phyloP scores from a whole-genome alignment of 2,888 invertebrate species.

The Galeruca laticollis region DNA sequence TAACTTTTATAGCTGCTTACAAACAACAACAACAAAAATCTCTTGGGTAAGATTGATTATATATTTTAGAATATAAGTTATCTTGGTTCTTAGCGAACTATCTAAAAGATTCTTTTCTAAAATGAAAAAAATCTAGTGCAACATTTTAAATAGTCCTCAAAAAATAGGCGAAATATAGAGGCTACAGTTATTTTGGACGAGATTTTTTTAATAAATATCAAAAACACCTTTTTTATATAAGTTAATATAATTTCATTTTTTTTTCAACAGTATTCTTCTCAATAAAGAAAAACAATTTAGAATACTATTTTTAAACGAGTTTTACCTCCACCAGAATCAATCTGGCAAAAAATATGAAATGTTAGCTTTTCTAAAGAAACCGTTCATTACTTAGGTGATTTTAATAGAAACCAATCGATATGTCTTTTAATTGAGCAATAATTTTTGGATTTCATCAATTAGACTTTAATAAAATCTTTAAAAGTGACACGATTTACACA shows the following conservation, averaged over 20 bases:
- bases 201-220: conserved; percentile 30
- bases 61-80: conserved; percentile 9
- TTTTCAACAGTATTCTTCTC: conserved; percentile 26
- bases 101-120: conserved; percentile 7
- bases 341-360: conserved; percentile 23
- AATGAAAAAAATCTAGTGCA: conserved; percentile 17
- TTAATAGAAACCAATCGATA: neutral
- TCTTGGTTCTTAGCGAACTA: neutral
- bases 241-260: conserved; percentile 31
- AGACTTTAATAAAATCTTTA: too few relatives aligned
- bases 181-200: conserved; percentile 30
- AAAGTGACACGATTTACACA: too few relatives aligned
- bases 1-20: neutral
- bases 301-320: conserved; percentile 31
- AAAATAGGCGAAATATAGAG: conserved; percentile 22
- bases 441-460: neutral
- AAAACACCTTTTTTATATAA: conserved; percentile 28
- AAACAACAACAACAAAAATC: neutral
- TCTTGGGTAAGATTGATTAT: conserved; percentile 3
- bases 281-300: conserved; percentile 14
- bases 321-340: conserved; percentile 36
- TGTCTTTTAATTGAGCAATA: neutral
- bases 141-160: conserved; percentile 20
- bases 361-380: conserved; percentile 17
- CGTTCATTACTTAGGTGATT: neutral